phyloP scores from a whole-genome alignment of 2,113 vertebrate species.

The Tragelaphus buxtoni region DNA sequence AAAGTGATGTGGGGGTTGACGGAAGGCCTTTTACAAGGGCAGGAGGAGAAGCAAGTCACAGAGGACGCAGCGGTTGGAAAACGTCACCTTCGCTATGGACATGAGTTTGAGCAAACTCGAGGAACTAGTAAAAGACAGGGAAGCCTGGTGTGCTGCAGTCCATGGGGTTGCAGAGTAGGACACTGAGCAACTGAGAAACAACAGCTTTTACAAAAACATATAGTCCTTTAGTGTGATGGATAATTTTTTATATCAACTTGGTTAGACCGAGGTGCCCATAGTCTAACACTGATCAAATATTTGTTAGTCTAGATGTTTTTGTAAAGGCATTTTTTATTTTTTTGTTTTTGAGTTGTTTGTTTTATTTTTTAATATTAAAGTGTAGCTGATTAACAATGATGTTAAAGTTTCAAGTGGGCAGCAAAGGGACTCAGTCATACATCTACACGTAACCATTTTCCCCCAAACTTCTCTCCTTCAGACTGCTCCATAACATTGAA shows the following conservation, averaged over 20 bases:
- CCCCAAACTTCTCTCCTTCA: background rate
- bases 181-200: background rate
- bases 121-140: background rate
- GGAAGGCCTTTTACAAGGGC: background rate
- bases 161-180: rapidly evolving
- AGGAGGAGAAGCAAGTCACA: background rate
- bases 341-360: background rate
- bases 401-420: background rate
- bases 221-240: background rate
- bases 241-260: background rate
- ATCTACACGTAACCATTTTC: background rate
- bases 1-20: background rate
- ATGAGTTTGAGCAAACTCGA: background rate
- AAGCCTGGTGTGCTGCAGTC: background rate
- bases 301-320: background rate
- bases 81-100: background rate
- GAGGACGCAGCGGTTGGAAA: background rate
- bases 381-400: background rate
- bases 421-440: background rate
- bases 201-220: background rate
- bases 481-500: background rate
- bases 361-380: background rate
- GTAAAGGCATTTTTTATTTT: background rate
- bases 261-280: too few relatives aligned
- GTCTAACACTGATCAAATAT: background rate